Conservation (phyloP, 2,888 invertebrate species). For the Phengaris arion region DNA sequence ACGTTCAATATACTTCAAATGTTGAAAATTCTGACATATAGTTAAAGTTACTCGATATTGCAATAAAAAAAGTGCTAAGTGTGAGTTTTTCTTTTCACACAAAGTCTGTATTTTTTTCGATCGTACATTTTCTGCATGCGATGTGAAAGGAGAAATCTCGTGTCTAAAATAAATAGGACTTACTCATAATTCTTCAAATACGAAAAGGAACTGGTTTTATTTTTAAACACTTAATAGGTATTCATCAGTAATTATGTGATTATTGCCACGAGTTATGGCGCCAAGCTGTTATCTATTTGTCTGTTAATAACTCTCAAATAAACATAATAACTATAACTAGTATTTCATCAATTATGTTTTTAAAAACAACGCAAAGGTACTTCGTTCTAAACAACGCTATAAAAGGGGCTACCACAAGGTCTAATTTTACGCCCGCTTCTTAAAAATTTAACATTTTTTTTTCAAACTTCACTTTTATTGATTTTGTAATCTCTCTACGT, state of each 20-base stretch:
- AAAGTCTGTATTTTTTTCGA: not conserved
- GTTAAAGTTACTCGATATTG: not conserved
- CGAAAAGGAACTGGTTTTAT: not conserved
- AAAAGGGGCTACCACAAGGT: no score
- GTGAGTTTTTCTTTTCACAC: not conserved
- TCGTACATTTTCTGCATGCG: not conserved
- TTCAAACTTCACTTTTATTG: not conserved
- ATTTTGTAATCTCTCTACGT: not conserved
- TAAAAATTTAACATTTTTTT: no score
- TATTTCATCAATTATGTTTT: not conserved
- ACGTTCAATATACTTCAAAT: not conserved
- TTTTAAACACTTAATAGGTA: not conserved
- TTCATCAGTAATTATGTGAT: not conserved
- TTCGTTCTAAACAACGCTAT: no score
- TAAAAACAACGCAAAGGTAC: no score
- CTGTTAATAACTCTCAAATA: not conserved
- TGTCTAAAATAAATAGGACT: not conserved
- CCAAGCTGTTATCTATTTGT: not conserved
- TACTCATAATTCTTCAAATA: not conserved
- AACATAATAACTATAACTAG: slow-evolving; percentile 5
- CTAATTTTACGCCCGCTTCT: no score
- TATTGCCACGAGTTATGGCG: not conserved
- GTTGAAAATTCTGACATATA: not conserved
- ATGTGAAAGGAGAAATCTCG: not conserved
- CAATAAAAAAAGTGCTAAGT: not conserved